A percentile compares a stretch with the other conserved stretches of the same genome.
Conservation (phyloP, 2,888 invertebrate species). For the Caenorhabditis doughertyi region DNA sequence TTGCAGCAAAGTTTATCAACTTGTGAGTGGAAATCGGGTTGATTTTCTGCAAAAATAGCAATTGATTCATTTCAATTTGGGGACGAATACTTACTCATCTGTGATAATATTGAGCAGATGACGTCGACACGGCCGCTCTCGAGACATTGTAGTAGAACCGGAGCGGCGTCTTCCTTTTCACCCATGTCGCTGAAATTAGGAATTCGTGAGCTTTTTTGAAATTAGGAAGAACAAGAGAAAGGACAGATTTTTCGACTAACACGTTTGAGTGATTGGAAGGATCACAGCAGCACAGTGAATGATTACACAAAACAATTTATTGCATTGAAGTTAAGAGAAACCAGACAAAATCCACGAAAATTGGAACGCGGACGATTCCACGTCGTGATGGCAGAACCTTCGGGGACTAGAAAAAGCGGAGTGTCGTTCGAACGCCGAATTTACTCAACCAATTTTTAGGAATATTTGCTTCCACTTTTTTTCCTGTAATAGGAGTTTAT, state of each 20-base stretch:
- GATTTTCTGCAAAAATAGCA: constrained; percentile 63
- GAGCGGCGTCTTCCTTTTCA: constrained; percentile 59
- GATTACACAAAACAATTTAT: constrained; percentile 48
- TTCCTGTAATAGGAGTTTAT: background rate
- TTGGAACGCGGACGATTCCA: constrained; percentile 49
- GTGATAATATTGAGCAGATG: constrained; percentile 74
- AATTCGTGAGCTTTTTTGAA: background rate
- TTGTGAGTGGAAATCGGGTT: constrained; percentile 70
- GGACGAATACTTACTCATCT: constrained; percentile 70
- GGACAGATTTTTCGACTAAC: constrained; percentile 24
- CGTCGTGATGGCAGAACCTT: constrained; percentile 54
- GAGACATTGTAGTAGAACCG: constrained; percentile 72
- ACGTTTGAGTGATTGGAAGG: constrained; percentile 38
- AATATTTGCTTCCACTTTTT: background rate
- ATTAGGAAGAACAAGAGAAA: background rate
- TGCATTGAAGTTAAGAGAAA: constrained; percentile 15
- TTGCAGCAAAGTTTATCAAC: constrained; percentile 78
- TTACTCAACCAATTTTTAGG: constrained; percentile 37
- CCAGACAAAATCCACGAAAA: constrained; percentile 20
- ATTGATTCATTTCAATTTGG: background rate
- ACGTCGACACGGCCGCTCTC: constrained; percentile 78
- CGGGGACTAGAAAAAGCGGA: constrained; percentile 53
- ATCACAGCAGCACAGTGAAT: constrained; percentile 51
- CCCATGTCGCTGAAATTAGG: constrained; percentile 54
- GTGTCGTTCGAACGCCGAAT: constrained; percentile 37